These are phyloP conservation scores for Calidris pygmaea DNA, from an alignment of 2,113 vertebrate genomes.

Conservation along the genomic window DNA sequence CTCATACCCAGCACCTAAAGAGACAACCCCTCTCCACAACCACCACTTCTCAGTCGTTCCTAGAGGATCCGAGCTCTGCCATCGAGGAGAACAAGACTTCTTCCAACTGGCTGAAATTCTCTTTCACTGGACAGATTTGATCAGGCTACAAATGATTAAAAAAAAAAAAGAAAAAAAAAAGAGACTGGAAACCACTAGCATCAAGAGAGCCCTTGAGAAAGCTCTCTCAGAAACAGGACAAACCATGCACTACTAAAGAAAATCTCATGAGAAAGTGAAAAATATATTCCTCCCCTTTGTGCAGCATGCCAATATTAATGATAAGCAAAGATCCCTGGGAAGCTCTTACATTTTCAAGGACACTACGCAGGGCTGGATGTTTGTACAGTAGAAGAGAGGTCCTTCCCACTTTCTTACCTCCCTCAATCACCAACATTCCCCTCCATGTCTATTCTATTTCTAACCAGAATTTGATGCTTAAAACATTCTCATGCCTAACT, in stretches of 20 bases:
- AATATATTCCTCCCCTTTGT: neutral
- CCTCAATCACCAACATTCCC: neutral
- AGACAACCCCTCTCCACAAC: neutral
- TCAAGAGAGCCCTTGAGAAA: neutral
- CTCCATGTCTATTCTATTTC: neutral
- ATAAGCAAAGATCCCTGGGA: constrained; percentile 6
- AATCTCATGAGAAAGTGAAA: constrained; percentile 16
- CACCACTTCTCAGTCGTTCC: neutral
- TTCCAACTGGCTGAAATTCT: neutral
- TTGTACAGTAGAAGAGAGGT: neutral
- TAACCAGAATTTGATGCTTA: neutral
- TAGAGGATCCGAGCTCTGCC: neutral
- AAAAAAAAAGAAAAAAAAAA: too few relatives aligned
- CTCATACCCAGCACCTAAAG: neutral
- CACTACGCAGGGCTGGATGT: neutral
- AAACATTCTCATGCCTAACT: neutral
- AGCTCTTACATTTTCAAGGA: neutral
- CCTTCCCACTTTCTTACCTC: neutral
- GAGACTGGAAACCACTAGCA: neutral
- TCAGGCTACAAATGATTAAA: neutral
- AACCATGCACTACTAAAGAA: neutral
- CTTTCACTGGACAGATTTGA: neutral
- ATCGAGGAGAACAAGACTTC: neutral
- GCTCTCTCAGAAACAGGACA: neutral
- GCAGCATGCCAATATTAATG: neutral